A percentile compares a stretch with the other conserved stretches of the same genome.
Conservation (phyloP, 1,140 invertebrate genomes). For the Orchesella cincta region DNA sequence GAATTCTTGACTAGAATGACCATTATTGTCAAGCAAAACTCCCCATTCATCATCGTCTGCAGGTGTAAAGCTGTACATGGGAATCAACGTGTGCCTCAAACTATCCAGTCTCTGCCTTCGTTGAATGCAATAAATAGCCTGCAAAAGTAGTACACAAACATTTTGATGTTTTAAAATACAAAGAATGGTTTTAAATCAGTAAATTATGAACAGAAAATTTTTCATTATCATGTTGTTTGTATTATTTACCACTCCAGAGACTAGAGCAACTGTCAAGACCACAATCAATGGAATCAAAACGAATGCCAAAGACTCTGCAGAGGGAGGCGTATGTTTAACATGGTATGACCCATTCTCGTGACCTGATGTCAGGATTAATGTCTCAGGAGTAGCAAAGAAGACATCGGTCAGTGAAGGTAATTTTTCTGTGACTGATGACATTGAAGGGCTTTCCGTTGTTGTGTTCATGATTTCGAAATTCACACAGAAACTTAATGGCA, state of each 20-base stretch:
- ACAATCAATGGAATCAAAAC: constrained; percentile 38
- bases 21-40: background rate
- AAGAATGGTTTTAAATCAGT: background rate
- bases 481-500: too few species aligned
- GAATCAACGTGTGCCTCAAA: constrained; percentile 41
- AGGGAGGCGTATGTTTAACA: background rate
- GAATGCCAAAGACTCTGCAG: constrained; percentile 32
- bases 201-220: background rate
- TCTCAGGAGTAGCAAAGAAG: background rate
- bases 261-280: constrained; percentile 29
- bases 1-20: too few species aligned
- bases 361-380: background rate
- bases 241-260: constrained; percentile 38
- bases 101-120: constrained; percentile 36
- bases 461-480: too few species aligned
- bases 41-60: constrained; percentile 39
- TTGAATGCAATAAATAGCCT: constrained; percentile 40
- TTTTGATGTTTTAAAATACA: too few species aligned
- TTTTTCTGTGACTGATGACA: too few species aligned
- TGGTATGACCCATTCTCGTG: background rate
- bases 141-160: too few species aligned
- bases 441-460: too few species aligned
- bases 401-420: too few species aligned
- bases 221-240: background rate
- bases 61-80: constrained; percentile 38